A percentile compares a stretch with the other conserved stretches of the same genome.
Evolutionary conservation across 2,797 vertebrate species (phyloP).

Genomic region (Acanthis flammea): DNA sequence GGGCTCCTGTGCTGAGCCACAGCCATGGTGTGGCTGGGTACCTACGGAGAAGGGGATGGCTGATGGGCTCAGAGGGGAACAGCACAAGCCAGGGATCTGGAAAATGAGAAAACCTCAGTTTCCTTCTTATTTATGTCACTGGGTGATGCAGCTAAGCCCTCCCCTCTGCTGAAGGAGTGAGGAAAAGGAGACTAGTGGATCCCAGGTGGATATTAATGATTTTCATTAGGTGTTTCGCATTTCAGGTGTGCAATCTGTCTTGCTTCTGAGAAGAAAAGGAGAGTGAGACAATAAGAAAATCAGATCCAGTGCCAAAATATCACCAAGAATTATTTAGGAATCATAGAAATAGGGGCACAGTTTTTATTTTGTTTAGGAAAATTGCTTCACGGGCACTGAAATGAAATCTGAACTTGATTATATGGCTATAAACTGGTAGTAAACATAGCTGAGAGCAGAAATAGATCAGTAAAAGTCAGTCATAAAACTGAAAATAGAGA

Average conservation of each 20-base stretch:
- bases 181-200: not conserved
- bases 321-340: not conserved
- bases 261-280: not conserved
- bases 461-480: conserved; percentile 19
- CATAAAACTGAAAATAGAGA: not conserved
- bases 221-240: not conserved
- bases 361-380: not conserved
- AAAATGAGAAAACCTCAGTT: not conserved
- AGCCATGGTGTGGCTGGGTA: accelerated
- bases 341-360: not conserved
- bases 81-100: not conserved
- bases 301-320: not conserved
- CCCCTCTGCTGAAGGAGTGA: not conserved
- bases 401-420: not conserved
- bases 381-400: not conserved
- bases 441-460: not conserved
- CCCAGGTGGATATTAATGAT: not conserved
- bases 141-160: not conserved
- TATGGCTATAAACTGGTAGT: not conserved
- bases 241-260: not conserved
- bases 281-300: not conserved
- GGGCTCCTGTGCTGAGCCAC: accelerated
- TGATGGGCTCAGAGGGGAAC: not conserved
- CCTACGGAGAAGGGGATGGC: accelerated
- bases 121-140: not conserved